Conservation (phyloP, 2,888 invertebrate species). For the Apamea crenata region DNA sequence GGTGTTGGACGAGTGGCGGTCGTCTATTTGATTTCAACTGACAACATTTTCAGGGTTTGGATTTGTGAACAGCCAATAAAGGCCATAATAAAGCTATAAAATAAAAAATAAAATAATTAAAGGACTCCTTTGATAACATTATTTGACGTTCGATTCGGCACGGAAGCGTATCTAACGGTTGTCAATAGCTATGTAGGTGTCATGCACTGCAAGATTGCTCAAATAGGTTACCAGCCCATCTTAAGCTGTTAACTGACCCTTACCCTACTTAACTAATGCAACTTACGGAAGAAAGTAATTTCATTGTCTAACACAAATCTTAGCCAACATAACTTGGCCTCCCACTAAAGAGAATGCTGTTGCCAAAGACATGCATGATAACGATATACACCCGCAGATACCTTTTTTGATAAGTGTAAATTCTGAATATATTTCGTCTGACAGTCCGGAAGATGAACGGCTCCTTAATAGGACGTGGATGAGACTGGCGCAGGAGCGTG, state of each 20-base stretch:
- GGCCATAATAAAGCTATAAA: too few species aligned
- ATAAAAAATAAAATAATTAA: too few species aligned
- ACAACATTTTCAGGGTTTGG: too few species aligned
- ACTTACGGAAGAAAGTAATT: conserved; percentile 62
- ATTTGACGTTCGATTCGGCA: too few species aligned
- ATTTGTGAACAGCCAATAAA: too few species aligned
- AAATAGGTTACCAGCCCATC: conserved; percentile 39
- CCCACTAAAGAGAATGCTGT: background rate
- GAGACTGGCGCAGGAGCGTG: background rate
- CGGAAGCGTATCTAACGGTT: too few species aligned
- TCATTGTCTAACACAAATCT: conserved; percentile 34
- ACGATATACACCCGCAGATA: background rate
- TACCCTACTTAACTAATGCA: conserved; percentile 40
- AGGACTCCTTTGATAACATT: too few species aligned
- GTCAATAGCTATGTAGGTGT: background rate
- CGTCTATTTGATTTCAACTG: too few species aligned
- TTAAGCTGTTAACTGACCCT: conserved; percentile 37
- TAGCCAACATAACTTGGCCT: background rate
- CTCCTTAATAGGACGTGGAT: background rate
- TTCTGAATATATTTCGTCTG: background rate
- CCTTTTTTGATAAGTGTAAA: background rate
- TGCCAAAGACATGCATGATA: background rate
- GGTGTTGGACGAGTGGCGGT: too few species aligned
- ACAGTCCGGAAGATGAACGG: background rate
- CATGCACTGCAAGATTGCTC: conserved; percentile 3